A percentile compares a stretch with the other conserved stretches of the same genome.
Evolutionary conservation across 2,888 invertebrate genomes (phyloP).

Genomic region (Bombylius discolor): DNA sequence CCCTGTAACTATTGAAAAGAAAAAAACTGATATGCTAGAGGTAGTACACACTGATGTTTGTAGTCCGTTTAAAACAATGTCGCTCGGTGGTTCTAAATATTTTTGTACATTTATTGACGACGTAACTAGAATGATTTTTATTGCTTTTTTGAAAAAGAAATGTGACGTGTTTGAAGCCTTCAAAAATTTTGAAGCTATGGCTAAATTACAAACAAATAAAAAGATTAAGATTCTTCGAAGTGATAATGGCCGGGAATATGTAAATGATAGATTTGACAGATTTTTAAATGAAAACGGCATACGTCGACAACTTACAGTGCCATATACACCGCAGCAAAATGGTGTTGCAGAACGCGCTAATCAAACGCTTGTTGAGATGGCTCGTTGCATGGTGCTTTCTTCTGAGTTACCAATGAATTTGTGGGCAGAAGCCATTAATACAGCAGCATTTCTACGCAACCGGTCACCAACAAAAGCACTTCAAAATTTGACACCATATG

Average conservation of each 20-base stretch:
- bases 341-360: conserved; percentile 14
- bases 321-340: conserved; percentile 14
- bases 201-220: conserved; percentile 10
- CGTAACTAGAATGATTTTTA: conserved; percentile 5
- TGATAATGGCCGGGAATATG: conserved; percentile 12
- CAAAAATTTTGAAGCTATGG: conserved; percentile 10
- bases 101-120: conserved; percentile 16
- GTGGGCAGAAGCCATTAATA: conserved; percentile 16
- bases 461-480: conserved; percentile 13
- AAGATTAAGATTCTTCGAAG: conserved; percentile 9
- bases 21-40: neutral
- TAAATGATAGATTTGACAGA: conserved; percentile 2
- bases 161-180: conserved; percentile 12
- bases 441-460: conserved; percentile 14
- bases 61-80: neutral
- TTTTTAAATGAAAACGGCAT: conserved; percentile 8
- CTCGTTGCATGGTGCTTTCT: conserved; percentile 19
- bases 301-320: conserved; percentile 2
- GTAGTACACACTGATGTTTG: neutral
- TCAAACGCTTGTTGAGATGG: conserved; percentile 17
- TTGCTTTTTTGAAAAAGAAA: conserved; percentile 14
- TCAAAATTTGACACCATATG: conserved; percentile 16
- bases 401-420: conserved; percentile 15
- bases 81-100: conserved; percentile 10
- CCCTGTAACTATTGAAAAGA: neutral